Conservation (phyloP, 1,140 invertebrate genomes). For the Panulirus ornatus region DNA sequence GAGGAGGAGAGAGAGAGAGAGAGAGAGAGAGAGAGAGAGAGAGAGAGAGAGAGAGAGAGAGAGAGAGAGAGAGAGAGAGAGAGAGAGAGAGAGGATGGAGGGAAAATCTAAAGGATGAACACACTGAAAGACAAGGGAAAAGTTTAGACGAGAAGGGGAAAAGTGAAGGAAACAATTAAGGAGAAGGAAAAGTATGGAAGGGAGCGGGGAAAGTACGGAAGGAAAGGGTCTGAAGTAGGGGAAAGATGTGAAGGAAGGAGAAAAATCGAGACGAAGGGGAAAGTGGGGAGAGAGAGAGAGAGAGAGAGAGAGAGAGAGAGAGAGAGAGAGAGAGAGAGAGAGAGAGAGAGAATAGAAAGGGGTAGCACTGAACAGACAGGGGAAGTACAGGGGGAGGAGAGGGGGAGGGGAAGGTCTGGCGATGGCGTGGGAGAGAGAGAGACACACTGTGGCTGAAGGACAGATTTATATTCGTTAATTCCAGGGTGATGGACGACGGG, state of each 20-base stretch:
- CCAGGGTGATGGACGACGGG: too few species aligned
- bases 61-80: slow-evolving; percentile 13
- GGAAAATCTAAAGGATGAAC: background rate
- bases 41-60: slow-evolving; percentile 34
- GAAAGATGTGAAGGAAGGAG: background rate
- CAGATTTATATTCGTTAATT: too few species aligned
- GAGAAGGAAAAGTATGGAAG: too few species aligned
- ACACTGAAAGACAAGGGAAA: background rate
- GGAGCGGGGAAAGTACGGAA: too few species aligned
- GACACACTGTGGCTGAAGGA: too few species aligned
- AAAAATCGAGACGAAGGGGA: background rate
- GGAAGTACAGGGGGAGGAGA: too few species aligned
- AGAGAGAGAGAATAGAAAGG: too few species aligned
- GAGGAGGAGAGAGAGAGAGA: slow-evolving; percentile 11
- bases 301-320: background rate
- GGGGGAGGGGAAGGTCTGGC: background rate
- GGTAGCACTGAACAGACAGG: background rate
- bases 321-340: background rate
- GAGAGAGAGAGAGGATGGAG: background rate
- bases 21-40: slow-evolving; percentile 34
- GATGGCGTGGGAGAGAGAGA: background rate
- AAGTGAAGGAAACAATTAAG: too few species aligned
- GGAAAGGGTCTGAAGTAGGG: background rate
- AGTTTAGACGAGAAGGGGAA: background rate
- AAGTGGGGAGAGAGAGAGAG: background rate